Evolutionary conservation across 2,113 vertebrate genomes (phyloP).

Genomic region (Lethenteron reissneri): DNA sequence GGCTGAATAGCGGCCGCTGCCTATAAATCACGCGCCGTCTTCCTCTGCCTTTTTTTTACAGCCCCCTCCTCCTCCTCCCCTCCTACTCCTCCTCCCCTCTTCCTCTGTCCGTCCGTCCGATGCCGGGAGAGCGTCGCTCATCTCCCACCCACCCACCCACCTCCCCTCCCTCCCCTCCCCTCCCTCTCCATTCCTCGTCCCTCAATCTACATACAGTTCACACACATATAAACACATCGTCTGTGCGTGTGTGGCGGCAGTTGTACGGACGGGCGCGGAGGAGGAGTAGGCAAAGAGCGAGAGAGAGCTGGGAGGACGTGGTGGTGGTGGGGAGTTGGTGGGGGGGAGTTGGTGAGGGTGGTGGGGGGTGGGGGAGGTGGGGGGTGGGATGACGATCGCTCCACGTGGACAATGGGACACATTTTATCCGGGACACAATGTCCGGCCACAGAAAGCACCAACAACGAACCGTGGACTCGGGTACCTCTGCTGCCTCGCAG

Average conservation of each 20-base stretch:
- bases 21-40: neutral
- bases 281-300: neutral
- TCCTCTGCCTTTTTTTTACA: neutral
- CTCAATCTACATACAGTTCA: neutral
- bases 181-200: too few species aligned
- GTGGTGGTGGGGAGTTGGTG: neutral
- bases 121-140: neutral
- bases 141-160: neutral
- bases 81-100: neutral
- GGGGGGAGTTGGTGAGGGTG: neutral
- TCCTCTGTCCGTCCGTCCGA: neutral
- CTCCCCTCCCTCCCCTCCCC: neutral
- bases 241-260: neutral
- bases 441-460: too few species aligned
- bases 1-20: too few species aligned
- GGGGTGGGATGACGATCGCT: neutral
- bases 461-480: too few species aligned
- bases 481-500: too few species aligned
- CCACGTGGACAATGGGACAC: too few species aligned
- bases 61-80: neutral
- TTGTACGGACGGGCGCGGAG: neutral
- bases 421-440: too few species aligned
- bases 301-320: neutral
- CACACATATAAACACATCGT: neutral
- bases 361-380: neutral